Evolutionary conservation across 2,113 vertebrate species (phyloP).

Genomic region (Mungos mungo): DNA sequence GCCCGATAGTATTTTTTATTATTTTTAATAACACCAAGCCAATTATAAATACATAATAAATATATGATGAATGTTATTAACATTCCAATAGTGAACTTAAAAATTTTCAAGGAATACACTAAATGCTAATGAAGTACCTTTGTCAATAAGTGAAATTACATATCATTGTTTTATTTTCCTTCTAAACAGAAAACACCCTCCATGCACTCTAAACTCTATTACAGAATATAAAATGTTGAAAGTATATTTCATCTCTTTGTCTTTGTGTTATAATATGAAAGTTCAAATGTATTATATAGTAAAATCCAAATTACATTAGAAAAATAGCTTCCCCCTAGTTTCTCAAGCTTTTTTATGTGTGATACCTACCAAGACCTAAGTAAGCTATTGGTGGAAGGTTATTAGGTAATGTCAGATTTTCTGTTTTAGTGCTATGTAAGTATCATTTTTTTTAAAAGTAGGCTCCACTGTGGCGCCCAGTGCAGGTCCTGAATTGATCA

Average conservation of each 20-base stretch:
- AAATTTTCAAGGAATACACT: neutral
- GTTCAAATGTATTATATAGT: neutral
- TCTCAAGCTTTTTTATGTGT: neutral
- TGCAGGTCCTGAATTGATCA: too few relatives aligned
- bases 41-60: constrained; percentile 27
- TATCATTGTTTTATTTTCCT: neutral
- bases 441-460: neutral
- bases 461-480: too few relatives aligned
- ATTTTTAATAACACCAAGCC: neutral
- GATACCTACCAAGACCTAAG: neutral
- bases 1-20: neutral
- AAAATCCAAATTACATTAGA: neutral
- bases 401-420: neutral
- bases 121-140: neutral
- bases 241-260: neutral
- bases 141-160: neutral
- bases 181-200: neutral
- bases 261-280: neutral
- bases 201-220: neutral
- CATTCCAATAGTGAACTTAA: neutral
- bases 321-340: neutral
- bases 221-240: neutral
- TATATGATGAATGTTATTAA: constrained; percentile 24
- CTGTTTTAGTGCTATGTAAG: neutral
- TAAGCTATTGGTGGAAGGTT: neutral